These are phyloP conservation scores for Hartigia nigra DNA, from an alignment of 2,888 invertebrate species.

Conservation along the genomic window DNA sequence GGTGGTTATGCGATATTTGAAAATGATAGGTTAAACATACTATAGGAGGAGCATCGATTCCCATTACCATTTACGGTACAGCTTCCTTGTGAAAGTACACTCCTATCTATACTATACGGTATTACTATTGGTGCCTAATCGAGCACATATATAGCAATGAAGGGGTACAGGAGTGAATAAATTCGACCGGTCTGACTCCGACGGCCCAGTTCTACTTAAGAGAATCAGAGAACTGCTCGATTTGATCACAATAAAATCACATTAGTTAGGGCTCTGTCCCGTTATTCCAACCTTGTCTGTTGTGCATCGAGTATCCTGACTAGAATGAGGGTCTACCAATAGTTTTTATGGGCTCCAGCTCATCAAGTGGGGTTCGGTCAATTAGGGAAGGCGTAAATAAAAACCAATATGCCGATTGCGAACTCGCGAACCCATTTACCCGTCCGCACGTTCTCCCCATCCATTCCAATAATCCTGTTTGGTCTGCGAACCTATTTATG, in stretches of 20 bases:
- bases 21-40: neutral
- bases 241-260: neutral
- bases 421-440: conserved; percentile 21
- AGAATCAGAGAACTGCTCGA: neutral
- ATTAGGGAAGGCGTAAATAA: conserved; percentile 3
- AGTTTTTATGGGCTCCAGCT: neutral
- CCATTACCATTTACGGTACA: neutral
- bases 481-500: conserved; percentile 20
- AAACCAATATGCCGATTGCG: conserved; percentile 20
- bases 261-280: neutral
- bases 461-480: conserved; percentile 28
- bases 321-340: neutral
- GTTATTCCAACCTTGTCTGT: neutral
- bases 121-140: neutral
- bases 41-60: neutral
- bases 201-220: neutral
- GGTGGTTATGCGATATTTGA: neutral
- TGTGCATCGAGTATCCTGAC: neutral
- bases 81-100: neutral
- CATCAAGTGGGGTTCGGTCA: neutral
- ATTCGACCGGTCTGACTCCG: neutral
- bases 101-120: neutral
- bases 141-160: neutral
- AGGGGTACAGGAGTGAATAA: neutral
- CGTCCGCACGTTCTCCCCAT: conserved; percentile 18